A percentile compares a stretch with the other conserved stretches of the same genome.
Evolutionary conservation across 2,797 vertebrate genomes (phyloP).

Genomic region (Lepidocolaptes lacrymiger): DNA sequence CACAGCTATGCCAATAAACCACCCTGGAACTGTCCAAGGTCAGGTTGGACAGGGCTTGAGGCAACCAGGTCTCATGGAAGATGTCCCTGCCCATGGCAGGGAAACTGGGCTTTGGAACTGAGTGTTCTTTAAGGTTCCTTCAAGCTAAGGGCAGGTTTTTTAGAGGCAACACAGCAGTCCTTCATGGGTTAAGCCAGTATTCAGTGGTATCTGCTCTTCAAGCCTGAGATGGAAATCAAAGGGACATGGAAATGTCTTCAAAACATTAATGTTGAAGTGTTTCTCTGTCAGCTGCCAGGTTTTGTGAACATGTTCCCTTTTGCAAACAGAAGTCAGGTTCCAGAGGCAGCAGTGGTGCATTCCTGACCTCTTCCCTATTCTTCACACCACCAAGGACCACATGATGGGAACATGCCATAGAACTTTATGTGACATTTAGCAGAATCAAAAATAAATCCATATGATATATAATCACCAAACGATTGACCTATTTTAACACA

Average conservation of each 20-base stretch:
- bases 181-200: neutral
- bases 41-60: neutral
- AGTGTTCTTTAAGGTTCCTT: neutral
- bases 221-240: neutral
- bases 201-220: neutral
- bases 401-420: neutral
- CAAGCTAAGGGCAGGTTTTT: neutral
- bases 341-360: neutral
- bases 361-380: neutral
- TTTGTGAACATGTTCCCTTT: neutral
- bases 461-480: neutral
- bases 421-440: neutral
- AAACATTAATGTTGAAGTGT: neutral
- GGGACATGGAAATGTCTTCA: neutral
- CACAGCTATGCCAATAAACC: neutral
- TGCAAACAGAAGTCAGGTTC: neutral
- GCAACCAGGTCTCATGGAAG: neutral
- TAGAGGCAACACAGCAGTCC: neutral
- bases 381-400: neutral
- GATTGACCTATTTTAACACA: neutral
- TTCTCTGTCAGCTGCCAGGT: neutral
- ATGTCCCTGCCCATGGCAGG: neutral
- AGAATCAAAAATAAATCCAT: neutral
- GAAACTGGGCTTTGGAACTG: neutral
- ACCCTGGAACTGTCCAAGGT: neutral